Conservation (phyloP, 1,140 invertebrate genomes). For the Drosophila sulfurigaster region DNA sequence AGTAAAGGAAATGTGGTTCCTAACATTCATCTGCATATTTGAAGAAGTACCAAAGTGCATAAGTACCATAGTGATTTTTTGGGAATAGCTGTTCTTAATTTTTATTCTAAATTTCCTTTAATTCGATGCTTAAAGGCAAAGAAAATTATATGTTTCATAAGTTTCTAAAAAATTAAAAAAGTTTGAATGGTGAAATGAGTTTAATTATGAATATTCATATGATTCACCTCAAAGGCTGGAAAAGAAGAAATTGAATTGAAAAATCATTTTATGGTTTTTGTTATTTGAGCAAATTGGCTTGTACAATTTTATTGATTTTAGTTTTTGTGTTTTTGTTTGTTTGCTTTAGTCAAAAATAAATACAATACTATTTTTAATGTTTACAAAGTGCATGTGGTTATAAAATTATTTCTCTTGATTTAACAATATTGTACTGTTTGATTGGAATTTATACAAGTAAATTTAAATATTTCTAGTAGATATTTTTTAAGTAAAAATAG, state of each 20-base stretch:
- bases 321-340: conserved; percentile 36
- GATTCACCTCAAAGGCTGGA: neutral
- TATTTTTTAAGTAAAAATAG: conserved; percentile 21
- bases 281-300: conserved; percentile 84
- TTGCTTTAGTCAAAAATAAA: conserved; percentile 38
- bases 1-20: no score
- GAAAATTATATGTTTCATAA: no score
- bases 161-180: no score
- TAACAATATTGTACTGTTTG: conserved; percentile 19
- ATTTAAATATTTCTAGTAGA: conserved; percentile 27
- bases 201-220: no score
- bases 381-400: conserved; percentile 48
- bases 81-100: no score
- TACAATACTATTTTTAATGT: conserved; percentile 63
- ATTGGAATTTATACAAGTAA: conserved; percentile 10
- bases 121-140: no score
- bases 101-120: no score
- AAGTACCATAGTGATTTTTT: no score
- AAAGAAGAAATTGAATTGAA: conserved; percentile 10
- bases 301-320: conserved; percentile 84
- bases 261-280: conserved; percentile 54
- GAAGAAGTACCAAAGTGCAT: no score
- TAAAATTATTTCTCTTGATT: conserved; percentile 16
- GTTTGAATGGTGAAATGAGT: no score
- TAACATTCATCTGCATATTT: no score